These are phyloP conservation scores for Catamblyrhynchus diadema DNA, from an alignment of 2,797 vertebrate genomes.

Conservation along the genomic window DNA sequence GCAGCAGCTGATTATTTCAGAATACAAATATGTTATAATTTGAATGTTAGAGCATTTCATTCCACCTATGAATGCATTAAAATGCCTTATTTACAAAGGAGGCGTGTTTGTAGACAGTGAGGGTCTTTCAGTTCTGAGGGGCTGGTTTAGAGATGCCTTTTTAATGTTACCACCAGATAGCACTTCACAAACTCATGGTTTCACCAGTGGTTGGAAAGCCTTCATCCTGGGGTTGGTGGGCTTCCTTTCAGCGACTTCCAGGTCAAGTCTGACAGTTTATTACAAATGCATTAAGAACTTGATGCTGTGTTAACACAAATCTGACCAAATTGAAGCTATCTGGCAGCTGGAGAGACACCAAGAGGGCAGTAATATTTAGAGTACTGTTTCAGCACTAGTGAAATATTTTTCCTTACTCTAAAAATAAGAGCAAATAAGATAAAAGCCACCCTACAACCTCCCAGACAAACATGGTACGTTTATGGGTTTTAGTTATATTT, in stretches of 20 bases:
- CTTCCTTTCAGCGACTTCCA: neutral
- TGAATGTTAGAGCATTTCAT: neutral
- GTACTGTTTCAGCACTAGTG: neutral
- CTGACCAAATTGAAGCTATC: neutral
- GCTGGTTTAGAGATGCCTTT: neutral
- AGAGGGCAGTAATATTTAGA: neutral
- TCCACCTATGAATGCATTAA: neutral
- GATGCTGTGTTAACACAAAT: neutral
- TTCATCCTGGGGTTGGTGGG: neutral
- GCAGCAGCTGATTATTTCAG: neutral
- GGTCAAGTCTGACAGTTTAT: neutral
- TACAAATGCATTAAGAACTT: neutral
- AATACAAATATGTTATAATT: neutral
- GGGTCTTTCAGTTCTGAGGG: neutral
- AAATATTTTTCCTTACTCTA: neutral
- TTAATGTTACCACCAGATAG: neutral
- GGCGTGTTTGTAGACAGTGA: accelerated
- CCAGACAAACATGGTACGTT: neutral
- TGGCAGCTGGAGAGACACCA: neutral
- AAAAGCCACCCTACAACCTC: neutral
- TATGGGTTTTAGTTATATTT: neutral
- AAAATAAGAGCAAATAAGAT: neutral
- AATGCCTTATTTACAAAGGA: neutral
- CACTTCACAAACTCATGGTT: neutral
- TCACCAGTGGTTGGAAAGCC: neutral